Base-by-base conservation (phyloP, 2,888 invertebrate genomes). In the Cephalotes varians region DNA sequence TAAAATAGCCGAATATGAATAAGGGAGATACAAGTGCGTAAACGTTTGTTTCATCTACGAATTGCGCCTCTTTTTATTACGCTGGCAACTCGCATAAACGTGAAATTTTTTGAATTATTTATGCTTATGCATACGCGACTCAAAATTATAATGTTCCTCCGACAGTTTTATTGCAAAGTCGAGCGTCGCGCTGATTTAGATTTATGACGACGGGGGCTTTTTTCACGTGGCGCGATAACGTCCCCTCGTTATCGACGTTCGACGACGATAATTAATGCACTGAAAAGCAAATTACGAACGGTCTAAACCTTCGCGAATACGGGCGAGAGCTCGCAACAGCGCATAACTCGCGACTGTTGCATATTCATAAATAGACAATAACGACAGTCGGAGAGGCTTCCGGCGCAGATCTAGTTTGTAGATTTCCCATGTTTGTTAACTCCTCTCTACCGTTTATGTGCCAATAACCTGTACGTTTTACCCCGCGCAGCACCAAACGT, bases 291-390 rank as follows among this genome's bases (percentile, higher is more conserved):
- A 79, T 74, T 74, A 74, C 73, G 60, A 73, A 60, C 58, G n/a
- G 40, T 77, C 77, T 69, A 79, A 79, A 71, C 56, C 77, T 79
- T 71, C 34, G 56, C 56, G 71, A 40, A 44, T 44, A 44, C 56
- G 34, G 31, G 25, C 60, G 60, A 5, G 56, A 31, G 44, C 44
- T 40, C 54, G 40, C 69, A 56, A 77, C 77, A 77, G 56, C 69
- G 56, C 56, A 56, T 69, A 77, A 71, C 77, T 71, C 71, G 44
- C 81, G 82, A 34, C 85, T 89, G 85, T 90, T 89, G 88, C 90
- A 89, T 89, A 90, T 89, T 90, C 90, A 89, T 89, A 87, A 85
- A 88, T 86, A 87, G 85, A 90, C 88, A 86, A 77, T 88, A 90
- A 88, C 85, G 89, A 87, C 82, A 86, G 89, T 88, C 81, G 82